Conservation (phyloP, 2,113 vertebrate species). For the Oryzias javanicus region DNA sequence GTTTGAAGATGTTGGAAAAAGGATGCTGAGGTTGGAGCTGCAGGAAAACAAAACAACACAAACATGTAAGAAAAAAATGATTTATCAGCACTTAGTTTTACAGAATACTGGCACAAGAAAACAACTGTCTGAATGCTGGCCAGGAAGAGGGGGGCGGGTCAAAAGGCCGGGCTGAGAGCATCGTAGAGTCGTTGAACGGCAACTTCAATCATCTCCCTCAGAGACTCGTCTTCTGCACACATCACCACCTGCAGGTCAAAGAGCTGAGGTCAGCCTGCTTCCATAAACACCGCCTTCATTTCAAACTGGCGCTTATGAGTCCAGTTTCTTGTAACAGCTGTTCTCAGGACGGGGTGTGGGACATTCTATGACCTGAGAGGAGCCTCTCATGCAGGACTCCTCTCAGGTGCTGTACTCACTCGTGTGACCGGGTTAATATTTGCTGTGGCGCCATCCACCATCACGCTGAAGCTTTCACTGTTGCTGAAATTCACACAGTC, state of each 20-base stretch:
- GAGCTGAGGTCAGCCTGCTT: neutral
- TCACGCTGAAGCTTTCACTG: slow-evolving; percentile 77
- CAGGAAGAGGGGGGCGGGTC: slow-evolving; percentile 34
- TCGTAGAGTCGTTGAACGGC: slow-evolving; percentile 89
- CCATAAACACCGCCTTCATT: neutral
- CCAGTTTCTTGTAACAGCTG: neutral
- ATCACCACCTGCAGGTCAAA: slow-evolving; percentile 77
- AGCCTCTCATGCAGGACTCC: neutral
- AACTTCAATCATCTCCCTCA: slow-evolving; percentile 89
- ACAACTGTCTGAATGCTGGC: neutral
- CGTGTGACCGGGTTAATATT: slow-evolving; percentile 83
- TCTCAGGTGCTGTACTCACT: slow-evolving; percentile 72
- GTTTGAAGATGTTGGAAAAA: no score
- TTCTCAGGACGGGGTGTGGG: no score
- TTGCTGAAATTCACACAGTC: slow-evolving; percentile 85
- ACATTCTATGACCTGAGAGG: no score
- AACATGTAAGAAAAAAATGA: no score
- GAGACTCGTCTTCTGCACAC: slow-evolving; percentile 85
- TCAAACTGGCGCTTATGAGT: neutral
- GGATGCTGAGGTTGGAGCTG: no score
- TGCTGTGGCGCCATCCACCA: slow-evolving; percentile 86
- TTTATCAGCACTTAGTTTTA: no score
- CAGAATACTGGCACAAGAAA: neutral
- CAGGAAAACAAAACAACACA: no score
- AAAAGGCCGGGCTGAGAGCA: slow-evolving; percentile 82